These are phyloP conservation scores for Autographa gamma DNA, from an alignment of 2,888 invertebrate species.

Conservation along the genomic window DNA sequence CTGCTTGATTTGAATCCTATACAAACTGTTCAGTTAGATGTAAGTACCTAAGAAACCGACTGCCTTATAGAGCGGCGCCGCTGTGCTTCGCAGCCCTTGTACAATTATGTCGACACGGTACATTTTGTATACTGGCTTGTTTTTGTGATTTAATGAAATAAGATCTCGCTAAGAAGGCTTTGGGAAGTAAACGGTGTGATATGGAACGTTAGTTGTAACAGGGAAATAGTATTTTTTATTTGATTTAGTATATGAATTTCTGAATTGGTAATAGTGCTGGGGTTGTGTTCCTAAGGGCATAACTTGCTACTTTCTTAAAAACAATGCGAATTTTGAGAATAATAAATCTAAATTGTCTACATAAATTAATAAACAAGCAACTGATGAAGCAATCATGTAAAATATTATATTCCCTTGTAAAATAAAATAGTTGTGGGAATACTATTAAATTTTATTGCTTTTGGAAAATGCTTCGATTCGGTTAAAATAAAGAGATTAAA, in stretches of 20 bases:
- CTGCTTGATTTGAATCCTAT: constrained; percentile 13
- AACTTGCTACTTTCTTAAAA: too few species aligned
- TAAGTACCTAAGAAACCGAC: constrained; percentile 11
- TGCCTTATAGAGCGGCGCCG: constrained; percentile 21
- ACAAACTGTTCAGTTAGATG: constrained; percentile 8
- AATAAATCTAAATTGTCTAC: too few species aligned
- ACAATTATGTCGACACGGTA: constrained; percentile 76
- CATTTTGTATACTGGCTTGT: constrained; percentile 75
- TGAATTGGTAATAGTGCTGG: constrained; percentile 15
- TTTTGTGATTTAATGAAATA: constrained; percentile 29
- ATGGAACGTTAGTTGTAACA: constrained; percentile 9
- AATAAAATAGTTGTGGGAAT: too few species aligned
- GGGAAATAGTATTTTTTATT: constrained; percentile 22
- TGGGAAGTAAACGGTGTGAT: constrained; percentile 9
- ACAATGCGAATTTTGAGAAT: too few species aligned
- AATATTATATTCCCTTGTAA: too few species aligned
- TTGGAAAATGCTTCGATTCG: too few species aligned
- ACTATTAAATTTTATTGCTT: too few species aligned
- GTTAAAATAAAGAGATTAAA: too few species aligned
- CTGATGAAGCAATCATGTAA: too few species aligned
- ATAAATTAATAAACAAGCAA: too few species aligned
- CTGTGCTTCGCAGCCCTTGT: constrained; percentile 30
- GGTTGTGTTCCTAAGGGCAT: constrained; percentile 21
- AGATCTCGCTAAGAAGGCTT: constrained; percentile 21
- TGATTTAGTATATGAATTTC: constrained; percentile 19